phyloP scores from a whole-genome alignment of 2,888 invertebrate species.

The Campopleginae sp. region DNA sequence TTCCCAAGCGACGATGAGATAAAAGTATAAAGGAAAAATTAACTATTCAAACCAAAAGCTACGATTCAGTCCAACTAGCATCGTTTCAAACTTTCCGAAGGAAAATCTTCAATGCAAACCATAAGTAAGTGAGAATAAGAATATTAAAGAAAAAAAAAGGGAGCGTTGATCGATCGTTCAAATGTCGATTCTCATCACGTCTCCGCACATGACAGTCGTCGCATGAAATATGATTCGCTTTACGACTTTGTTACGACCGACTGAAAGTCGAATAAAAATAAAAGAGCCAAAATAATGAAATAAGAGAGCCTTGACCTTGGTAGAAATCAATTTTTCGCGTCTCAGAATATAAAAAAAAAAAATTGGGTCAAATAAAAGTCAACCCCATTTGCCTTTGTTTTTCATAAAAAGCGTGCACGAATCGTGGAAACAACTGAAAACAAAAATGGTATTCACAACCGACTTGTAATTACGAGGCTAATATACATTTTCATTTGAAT shows the following conservation, averaged over 20 bases:
- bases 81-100: not conserved
- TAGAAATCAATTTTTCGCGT: not conserved
- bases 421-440: not conserved
- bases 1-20: not conserved
- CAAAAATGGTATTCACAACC: not conserved
- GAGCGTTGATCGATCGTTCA: not conserved
- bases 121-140: not conserved
- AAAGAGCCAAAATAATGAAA: not conserved
- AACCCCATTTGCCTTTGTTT: not conserved
- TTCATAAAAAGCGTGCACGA: not conserved
- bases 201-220: too few relatives aligned
- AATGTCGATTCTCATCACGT: not conserved
- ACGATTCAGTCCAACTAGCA: not conserved
- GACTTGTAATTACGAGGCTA: slow-evolving; percentile 1
- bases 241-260: too few relatives aligned
- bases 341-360: not conserved
- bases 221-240: too few relatives aligned
- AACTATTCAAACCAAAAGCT: not conserved
- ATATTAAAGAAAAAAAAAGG: not conserved
- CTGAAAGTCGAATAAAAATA: too few relatives aligned
- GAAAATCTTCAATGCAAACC: not conserved
- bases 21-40: not conserved
- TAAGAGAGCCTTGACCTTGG: not conserved
- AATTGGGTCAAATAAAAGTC: not conserved
- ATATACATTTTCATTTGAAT: not conserved